Evolutionary conservation across 2,113 vertebrate genomes (phyloP), one percentile per base, ranked within the genome.

Genomic region (Cepphus grylle): DNA sequence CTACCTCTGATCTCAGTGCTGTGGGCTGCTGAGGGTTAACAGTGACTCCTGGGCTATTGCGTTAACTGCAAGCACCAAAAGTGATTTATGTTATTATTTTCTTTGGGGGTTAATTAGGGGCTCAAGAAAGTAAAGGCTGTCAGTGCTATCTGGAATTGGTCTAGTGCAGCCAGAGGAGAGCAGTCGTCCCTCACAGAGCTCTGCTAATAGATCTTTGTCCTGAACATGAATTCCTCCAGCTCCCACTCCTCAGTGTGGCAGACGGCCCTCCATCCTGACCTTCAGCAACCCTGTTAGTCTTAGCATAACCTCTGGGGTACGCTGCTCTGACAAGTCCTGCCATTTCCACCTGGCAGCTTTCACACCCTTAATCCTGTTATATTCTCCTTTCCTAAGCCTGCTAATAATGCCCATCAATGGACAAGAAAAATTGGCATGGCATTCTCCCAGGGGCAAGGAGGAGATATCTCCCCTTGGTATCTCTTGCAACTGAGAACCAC

Each of bases 101-200:
- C 95, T 98, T 97, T 93, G 32, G 38, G 94, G 97, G 96, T 97
- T 97, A 97, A 97, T 97, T 93, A 97, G 95, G 96, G 97, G 80
- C 95, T 94, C 3, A 2, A 95, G 91, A 97, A 98, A 96, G 93
- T 94, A 90, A 93, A 95, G 71, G 80, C 93, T 97, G 96, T 96
- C 62, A 88, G 49, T 73, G 92, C 73, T 91, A 88, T 69, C 59
- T 91, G 90, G 87, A 97, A 94, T 84, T 93, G 93, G 91, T 89
- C 80, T 66, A 13, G 7, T 19, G 11, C 27, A 32, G 81, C 40
- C 81, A 83, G 30, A 36, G 40, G 53, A 62, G 19, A 34, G 45
- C 80, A 74, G 65, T 72, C 72, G 8, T 95, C 74, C 71, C 74
- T 94, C 88, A 87, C 45, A 82, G 66, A 82, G 50, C 43, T 72